These are phyloP conservation scores for Sminthurides aquaticus DNA, from an alignment of 2,888 invertebrate genomes.

Conservation along the genomic window DNA sequence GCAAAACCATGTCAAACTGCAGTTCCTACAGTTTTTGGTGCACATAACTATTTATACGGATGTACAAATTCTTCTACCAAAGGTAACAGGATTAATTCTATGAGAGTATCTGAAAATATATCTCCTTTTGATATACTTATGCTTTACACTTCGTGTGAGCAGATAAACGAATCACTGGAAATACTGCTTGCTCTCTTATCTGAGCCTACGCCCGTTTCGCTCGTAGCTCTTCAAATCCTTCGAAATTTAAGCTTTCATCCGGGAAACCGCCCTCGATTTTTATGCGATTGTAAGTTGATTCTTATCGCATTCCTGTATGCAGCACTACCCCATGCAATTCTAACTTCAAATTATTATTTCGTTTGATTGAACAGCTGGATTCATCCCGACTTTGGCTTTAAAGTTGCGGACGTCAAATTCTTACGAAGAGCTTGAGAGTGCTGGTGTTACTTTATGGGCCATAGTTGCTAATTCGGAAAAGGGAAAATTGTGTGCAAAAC, in stretches of 20 bases:
- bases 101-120: not conserved
- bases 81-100: too few relatives aligned
- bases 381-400: constrained; percentile 27
- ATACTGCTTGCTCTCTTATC: constrained; percentile 28
- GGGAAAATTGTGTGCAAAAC: constrained; percentile 36
- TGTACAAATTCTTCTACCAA: constrained; percentile 34
- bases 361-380: constrained; percentile 21
- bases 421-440: constrained; percentile 33
- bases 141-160: not conserved
- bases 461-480: constrained; percentile 38
- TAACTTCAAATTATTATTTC: constrained; percentile 1
- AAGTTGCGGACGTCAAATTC: constrained; percentile 30
- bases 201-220: constrained; percentile 25
- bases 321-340: not conserved
- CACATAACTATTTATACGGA: constrained; percentile 32
- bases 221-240: constrained; percentile 50
- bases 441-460: constrained; percentile 36
- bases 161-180: constrained; percentile 37
- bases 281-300: constrained; percentile 43
- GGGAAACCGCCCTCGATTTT: constrained; percentile 51
- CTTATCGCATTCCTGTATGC: not conserved
- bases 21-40: constrained; percentile 35
- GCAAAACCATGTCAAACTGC: constrained; percentile 31
- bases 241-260: constrained; percentile 55
- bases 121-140: not conserved